phyloP scores from a whole-genome alignment of 2,888 invertebrate genomes.

The Craniophora ligustri region DNA sequence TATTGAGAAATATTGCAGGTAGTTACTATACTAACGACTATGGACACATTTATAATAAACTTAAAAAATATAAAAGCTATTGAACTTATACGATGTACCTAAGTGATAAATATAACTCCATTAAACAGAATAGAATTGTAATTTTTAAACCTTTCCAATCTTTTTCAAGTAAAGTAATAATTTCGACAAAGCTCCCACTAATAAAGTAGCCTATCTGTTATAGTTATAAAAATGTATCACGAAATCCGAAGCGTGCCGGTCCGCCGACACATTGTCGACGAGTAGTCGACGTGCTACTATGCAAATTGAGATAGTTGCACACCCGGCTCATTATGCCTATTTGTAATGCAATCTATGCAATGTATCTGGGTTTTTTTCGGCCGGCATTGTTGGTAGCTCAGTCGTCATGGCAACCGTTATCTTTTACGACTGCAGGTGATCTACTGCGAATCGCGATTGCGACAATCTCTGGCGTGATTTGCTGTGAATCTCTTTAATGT shows the following conservation, averaged over 20 bases:
- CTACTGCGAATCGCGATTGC: constrained; percentile 43
- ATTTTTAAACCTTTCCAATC: no score
- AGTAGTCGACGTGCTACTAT: constrained; percentile 63
- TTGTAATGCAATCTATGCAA: constrained; percentile 87
- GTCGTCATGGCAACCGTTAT: constrained; percentile 76
- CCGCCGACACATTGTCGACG: constrained; percentile 42
- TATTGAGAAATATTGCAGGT: no score
- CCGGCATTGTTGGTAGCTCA: constrained; percentile 73
- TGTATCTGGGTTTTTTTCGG: constrained; percentile 83
- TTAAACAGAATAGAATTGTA: no score
- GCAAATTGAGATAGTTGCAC: constrained; percentile 77
- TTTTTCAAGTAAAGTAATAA: no score
- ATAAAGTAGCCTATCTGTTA: background rate
- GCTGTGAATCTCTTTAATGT: constrained; percentile 23
- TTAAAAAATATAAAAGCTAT: no score
- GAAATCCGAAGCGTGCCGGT: constrained; percentile 33
- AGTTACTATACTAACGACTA: no score
- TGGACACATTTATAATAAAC: no score
- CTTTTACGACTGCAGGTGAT: constrained; percentile 64
- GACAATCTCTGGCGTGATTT: constrained; percentile 37
- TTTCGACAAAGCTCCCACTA: no score
- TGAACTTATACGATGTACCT: no score
- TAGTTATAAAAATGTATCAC: constrained; percentile 3
- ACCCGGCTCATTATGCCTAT: constrained; percentile 77
- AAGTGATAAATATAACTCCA: no score